Base-by-base conservation (phyloP, 2,888 invertebrate species). In the Xestia ashworthii region DNA sequence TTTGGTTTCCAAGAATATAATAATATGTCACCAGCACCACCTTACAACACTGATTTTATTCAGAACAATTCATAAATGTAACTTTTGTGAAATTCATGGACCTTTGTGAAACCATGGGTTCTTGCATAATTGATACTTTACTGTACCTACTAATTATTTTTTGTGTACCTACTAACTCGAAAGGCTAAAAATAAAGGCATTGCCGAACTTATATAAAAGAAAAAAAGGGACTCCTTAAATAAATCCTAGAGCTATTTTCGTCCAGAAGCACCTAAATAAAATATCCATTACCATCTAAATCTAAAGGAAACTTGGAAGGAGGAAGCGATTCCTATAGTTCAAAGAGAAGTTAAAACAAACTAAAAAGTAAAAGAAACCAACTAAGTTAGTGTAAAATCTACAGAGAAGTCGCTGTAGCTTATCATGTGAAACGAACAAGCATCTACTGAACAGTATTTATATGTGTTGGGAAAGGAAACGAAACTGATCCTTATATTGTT, bases 341-440 rank as follows among this genome's bases (percentile, higher is more conserved):
- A 88, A 87, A 88, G 80, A 68, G 68, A 87, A 88, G 76, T 83
- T 81, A 76, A 76, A 67, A 66, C 46, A 73, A 85, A 77, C 78
- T 81, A 71, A 77, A 71, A 85, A 79, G 78, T 73, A 78, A 80
- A 80, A 87, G 74, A 78, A 78, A 82, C 76, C 84, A 89, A 87
- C 84, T 83, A 80, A 82, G 85, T 86, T 84, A 87, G 83, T 84
- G 82, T 73, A 87, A 87, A 87, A 87, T 86, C 79, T 81, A 74
- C 82, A 71, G 77, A 84, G 76, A 79, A 89, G 84, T 89, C 88
- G 86, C 84, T 89, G 81, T 78, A 81, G 69, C 76, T 71, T 79
- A 85, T 80, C 85, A 85, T 85, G 85, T 82, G 86, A 79, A 87
- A 86, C 87, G 81, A 80, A 83, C 53, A 12, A 25, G 60, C 81